phyloP scores from a whole-genome alignment of 2,888 invertebrate genomes.

The Noctuana brunneofusca region DNA sequence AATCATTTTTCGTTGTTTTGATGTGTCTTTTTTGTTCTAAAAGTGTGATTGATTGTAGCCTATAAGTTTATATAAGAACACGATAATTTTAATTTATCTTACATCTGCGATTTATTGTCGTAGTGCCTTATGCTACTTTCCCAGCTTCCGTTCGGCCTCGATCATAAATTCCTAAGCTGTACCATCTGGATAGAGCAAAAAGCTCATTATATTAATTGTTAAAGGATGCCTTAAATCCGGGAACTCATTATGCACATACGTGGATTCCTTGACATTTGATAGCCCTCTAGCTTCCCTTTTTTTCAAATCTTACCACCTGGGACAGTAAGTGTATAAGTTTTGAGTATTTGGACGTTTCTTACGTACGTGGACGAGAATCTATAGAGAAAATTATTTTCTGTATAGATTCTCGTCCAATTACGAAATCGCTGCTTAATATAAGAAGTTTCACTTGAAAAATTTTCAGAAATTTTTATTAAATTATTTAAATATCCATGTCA shows the following conservation, averaged over 20 bases:
- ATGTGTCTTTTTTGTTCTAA: neutral
- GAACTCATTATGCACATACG: neutral
- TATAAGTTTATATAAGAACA: neutral
- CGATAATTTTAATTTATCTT: neutral
- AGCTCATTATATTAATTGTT: slow-evolving; percentile 9
- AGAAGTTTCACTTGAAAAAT: neutral
- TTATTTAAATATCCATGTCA: neutral
- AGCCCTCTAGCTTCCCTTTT: slow-evolving; percentile 3
- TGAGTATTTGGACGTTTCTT: too few relatives aligned
- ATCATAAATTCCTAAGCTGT: slow-evolving; percentile 18
- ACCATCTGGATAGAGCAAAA: slow-evolving; percentile 25
- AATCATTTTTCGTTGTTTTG: neutral
- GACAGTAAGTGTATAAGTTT: neutral
- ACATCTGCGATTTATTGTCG: slow-evolving; percentile 8
- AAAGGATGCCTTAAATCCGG: slow-evolving; percentile 15
- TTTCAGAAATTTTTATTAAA: neutral
- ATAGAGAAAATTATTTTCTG: too few relatives aligned
- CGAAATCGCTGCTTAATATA: neutral
- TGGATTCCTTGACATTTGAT: slow-evolving; percentile 13
- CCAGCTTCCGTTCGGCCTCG: slow-evolving; percentile 26
- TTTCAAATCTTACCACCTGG: slow-evolving; percentile 1
- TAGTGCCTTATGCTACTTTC: slow-evolving; percentile 30
- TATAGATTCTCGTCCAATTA: neutral
- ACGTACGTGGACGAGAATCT: too few relatives aligned
- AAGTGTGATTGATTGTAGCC: neutral